Conservation (phyloP, 2,113 vertebrate genomes). For the Eptesicus fuscus region DNA sequence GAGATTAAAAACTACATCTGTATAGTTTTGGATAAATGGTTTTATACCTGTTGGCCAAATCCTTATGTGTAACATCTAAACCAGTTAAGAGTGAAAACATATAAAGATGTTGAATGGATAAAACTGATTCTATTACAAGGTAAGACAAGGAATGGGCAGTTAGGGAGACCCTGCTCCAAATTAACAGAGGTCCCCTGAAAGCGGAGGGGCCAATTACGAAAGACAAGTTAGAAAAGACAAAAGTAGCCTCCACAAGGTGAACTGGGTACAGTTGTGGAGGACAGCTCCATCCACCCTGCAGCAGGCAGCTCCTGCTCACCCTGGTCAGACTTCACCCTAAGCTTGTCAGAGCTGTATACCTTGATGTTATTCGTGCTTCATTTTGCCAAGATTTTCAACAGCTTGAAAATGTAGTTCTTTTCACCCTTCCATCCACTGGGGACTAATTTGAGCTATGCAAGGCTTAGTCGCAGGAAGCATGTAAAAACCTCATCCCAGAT, state of each 20-base stretch:
- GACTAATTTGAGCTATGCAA: conserved; percentile 69
- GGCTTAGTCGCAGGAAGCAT: conserved; percentile 10
- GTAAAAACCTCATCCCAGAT: conserved; percentile 32
- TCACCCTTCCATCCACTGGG: conserved; percentile 38
- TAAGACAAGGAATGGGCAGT: conserved; percentile 67
- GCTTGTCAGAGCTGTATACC: conserved; percentile 33
- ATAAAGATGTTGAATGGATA: conserved; percentile 57
- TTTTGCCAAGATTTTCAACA: conserved; percentile 53
- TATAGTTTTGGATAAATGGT: conserved; percentile 23
- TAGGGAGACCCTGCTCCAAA: conserved; percentile 48
- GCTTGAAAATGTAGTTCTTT: conserved; percentile 29
- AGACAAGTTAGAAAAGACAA: not conserved
- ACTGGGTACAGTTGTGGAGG: not conserved
- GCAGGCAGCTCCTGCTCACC: not conserved
- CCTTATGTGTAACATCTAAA: conserved; percentile 62
- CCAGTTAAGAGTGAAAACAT: conserved; percentile 66
- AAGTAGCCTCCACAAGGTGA: not conserved
- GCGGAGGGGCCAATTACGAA: not conserved
- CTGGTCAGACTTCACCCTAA: not conserved
- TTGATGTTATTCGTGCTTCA: conserved; percentile 16
- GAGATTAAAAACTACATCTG: not conserved
- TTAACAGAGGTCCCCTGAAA: conserved; percentile 43
- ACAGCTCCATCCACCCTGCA: not conserved
- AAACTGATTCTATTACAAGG: conserved; percentile 55
- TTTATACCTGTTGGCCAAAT: conserved; percentile 52